A percentile compares a stretch with the other conserved stretches of the same genome.
These are phyloP conservation scores for Sycobia sp. DNA, from an alignment of 1,140 invertebrate genomes.

Conservation along the genomic window DNA sequence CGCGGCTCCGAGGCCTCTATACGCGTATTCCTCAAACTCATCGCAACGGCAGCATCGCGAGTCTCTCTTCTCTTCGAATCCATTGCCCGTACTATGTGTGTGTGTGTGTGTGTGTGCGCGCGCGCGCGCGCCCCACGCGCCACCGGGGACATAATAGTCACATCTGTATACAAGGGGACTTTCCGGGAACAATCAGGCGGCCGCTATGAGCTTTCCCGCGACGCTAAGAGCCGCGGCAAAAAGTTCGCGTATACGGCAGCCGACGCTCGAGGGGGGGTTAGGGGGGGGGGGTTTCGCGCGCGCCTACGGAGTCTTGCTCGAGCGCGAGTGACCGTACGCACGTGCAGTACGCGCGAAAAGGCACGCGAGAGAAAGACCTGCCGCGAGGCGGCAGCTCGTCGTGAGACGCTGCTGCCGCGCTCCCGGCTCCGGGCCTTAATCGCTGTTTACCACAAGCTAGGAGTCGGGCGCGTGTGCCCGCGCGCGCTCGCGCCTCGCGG, in stretches of 20 bases:
- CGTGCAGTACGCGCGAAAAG: no score
- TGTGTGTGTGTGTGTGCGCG: no score
- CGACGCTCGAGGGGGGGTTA: neutral
- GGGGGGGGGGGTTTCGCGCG: conserved; percentile 1
- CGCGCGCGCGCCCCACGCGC: no score
- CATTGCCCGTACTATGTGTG: no score
- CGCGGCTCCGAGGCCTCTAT: no score
- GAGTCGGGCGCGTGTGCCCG: no score
- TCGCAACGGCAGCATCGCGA: no score
- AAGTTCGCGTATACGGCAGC: neutral
- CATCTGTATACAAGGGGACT: conserved; percentile 24
- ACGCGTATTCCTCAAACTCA: no score
- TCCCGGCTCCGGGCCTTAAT: conserved; percentile 25
- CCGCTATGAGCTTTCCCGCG: neutral
- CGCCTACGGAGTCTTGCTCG: neutral
- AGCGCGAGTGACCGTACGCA: neutral
- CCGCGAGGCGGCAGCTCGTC: neutral
- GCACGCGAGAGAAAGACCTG: no score
- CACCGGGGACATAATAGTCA: conserved; percentile 33
- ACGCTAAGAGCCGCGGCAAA: neutral
- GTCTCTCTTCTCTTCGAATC: no score
- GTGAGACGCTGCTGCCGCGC: neutral
- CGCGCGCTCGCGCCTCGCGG: no score
- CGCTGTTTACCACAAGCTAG: neutral
- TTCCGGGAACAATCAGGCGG: conserved; percentile 34